Base-by-base conservation (phyloP, 2,113 vertebrate species). In the Tyrannus savana region DNA sequence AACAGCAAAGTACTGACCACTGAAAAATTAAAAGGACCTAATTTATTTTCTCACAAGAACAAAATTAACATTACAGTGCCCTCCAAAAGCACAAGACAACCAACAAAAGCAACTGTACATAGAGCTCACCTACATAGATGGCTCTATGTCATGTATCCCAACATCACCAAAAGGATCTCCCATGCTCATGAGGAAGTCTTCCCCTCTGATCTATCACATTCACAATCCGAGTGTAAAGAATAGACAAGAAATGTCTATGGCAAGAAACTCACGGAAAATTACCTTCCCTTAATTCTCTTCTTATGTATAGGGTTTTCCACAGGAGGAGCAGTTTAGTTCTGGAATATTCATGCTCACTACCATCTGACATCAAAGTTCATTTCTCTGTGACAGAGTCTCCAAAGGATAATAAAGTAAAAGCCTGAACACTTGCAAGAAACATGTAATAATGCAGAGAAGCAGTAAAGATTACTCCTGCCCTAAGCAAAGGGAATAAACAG, bases 351-450 rank as follows among this genome's bases (percentile, higher is more conserved):
- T 93, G 85, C 63, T 93, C 53, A 56, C 75, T 83, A 58, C 46
- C 93, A 92, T 76, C 82, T 88, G 90, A 96, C 85, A 96, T 95
- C 75, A 93, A 96, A 79, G 93, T 88, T 91, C 92, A 90, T 84
- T 94, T 96, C 79, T 93, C 76, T 53, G 72, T 83, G 60, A 92
- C 93, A 92, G 78, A 83, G 78, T 84, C 94, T 93, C 92, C 47
- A 83, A 97, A 94, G 90, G 63, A 87, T 85, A 95, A 96, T 93
- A 87, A 95, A 95, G 67, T 58, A 76, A 89, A 95, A 94, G 77
- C 74, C 87, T 81, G 77, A 91, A 87, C 62, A 69, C 87, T 88
- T 90, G 53, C 85, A 96, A 84, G 83, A 63, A 90, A 49, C 81
- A 87, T 72, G 77, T 56, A 86, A 89, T 87, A 96, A 84, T 41